Evolutionary conservation across 1,140 invertebrate genomes (phyloP).

Genomic region (Drosophila arawakana): DNA sequence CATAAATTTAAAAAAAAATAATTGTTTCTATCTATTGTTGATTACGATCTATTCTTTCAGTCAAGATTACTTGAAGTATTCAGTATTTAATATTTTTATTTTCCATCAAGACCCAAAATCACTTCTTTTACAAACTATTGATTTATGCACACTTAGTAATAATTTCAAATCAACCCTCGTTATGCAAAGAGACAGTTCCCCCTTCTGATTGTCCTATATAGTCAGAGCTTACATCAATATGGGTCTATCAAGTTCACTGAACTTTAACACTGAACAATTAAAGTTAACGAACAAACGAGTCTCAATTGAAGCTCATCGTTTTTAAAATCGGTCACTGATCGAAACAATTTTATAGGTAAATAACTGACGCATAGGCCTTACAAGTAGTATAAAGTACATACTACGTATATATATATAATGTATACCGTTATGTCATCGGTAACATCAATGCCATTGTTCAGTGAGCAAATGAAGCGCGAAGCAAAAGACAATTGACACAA

Average conservation of each 20-base stretch:
- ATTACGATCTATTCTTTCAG: no score
- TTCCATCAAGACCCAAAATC: no score
- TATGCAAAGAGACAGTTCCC: no score
- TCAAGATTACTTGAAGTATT: no score
- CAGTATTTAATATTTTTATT: no score
- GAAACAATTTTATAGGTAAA: slow-evolving; percentile 18
- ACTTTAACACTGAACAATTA: slow-evolving; percentile 68
- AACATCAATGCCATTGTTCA: slow-evolving; percentile 5
- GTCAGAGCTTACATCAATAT: slow-evolving; percentile 31
- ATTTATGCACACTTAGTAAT: no score
- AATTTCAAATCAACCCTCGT: no score
- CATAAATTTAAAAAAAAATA: no score
- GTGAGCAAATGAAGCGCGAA: slow-evolving; percentile 56
- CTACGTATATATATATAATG: slow-evolving; percentile 54
- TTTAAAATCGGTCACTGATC: slow-evolving; percentile 43
- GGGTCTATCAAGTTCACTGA: slow-evolving; percentile 23
- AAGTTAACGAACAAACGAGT: slow-evolving; percentile 65
- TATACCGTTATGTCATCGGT: slow-evolving; percentile 60
- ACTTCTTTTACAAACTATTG: no score
- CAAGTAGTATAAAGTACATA: slow-evolving; percentile 4
- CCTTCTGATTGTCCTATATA: neutral
- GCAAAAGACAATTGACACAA: neutral
- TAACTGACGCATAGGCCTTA: slow-evolving; percentile 20
- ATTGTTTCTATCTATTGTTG: no score
- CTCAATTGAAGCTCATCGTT: slow-evolving; percentile 60